A percentile compares a stretch with the other conserved stretches of the same genome.
Evolutionary conservation across 2,888 invertebrate species (phyloP).

Genomic region (Drosophila niveifrons): DNA sequence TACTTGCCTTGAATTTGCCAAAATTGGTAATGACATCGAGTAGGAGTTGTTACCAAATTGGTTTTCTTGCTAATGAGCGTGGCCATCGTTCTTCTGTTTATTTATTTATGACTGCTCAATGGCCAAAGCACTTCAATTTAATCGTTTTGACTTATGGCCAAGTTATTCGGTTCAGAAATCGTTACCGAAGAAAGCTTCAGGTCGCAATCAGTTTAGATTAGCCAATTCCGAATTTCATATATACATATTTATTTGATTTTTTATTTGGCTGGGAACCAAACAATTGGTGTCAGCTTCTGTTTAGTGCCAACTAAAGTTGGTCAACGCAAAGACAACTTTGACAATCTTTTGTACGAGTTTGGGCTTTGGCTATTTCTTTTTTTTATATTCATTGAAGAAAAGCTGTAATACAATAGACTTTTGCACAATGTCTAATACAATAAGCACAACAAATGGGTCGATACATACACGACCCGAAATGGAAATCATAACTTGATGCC

Average conservation of each 20-base stretch:
- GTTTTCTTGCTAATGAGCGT: conserved; percentile 9
- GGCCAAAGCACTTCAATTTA: conserved; percentile 19
- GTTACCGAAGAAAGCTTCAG: background rate
- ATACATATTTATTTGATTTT: background rate
- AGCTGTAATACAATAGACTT: conserved; percentile 7
- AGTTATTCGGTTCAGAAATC: background rate
- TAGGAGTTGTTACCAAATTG: conserved; percentile 29
- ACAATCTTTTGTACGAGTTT: conserved; percentile 14
- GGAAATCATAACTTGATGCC: conserved; percentile 1
- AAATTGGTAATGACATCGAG: conserved; percentile 17
- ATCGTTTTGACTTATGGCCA: background rate
- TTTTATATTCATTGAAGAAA: background rate
- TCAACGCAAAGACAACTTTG: conserved; percentile 21
- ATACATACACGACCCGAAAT: background rate
- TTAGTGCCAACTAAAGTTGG: conserved; percentile 32
- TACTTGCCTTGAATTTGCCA: conserved; percentile 29
- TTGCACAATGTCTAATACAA: conserved; percentile 12
- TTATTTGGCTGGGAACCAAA: conserved; percentile 1
- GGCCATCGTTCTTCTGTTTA: conserved; percentile 49
- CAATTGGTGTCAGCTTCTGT: conserved; percentile 44
- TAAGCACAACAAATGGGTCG: conserved; percentile 6
- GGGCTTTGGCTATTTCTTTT: background rate
- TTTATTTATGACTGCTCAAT: conserved; percentile 30
- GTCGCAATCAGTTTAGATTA: background rate
- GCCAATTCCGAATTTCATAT: conserved; percentile 5